Conservation (phyloP, 1,140 invertebrate genomes). For the Conopomorpha cramerella region DNA sequence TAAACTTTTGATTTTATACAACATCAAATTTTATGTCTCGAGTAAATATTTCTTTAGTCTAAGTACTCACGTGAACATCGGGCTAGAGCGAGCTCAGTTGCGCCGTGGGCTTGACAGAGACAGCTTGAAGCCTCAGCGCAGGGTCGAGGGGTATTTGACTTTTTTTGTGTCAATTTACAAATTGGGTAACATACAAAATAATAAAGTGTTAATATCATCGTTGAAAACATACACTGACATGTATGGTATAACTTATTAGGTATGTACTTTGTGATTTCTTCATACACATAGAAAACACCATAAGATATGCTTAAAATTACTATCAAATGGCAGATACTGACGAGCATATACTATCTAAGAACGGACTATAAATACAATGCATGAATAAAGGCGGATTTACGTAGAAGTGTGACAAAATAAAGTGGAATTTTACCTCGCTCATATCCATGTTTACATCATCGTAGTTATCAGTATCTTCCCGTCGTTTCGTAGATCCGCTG, state of each 20-base stretch:
- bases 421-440: slow-evolving; percentile 59
- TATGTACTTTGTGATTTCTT: too few relatives aligned
- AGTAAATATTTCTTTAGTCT: slow-evolving; percentile 23
- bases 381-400: too few relatives aligned
- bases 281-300: too few relatives aligned
- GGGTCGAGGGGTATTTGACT: slow-evolving; percentile 39
- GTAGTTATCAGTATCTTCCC: slow-evolving; percentile 55
- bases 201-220: slow-evolving; percentile 60
- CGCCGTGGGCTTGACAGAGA: slow-evolving; percentile 13
- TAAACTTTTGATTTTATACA: too few relatives aligned
- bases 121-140: slow-evolving; percentile 13
- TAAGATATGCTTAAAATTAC: too few relatives aligned
- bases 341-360: too few relatives aligned
- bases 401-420: too few relatives aligned
- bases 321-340: too few relatives aligned
- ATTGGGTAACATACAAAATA: slow-evolving; percentile 60
- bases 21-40: too few relatives aligned
- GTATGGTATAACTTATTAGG: slow-evolving; percentile 1
- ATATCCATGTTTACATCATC: slow-evolving; percentile 59
- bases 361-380: too few relatives aligned
- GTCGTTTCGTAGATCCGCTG: slow-evolving; percentile 19
- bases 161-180: slow-evolving; percentile 60
- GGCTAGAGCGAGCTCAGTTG: slow-evolving; percentile 7
- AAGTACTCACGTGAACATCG: slow-evolving; percentile 34
- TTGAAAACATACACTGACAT: slow-evolving; percentile 23